phyloP scores from a whole-genome alignment of 2,113 vertebrate species.

The Limnothrissa miodon region DNA sequence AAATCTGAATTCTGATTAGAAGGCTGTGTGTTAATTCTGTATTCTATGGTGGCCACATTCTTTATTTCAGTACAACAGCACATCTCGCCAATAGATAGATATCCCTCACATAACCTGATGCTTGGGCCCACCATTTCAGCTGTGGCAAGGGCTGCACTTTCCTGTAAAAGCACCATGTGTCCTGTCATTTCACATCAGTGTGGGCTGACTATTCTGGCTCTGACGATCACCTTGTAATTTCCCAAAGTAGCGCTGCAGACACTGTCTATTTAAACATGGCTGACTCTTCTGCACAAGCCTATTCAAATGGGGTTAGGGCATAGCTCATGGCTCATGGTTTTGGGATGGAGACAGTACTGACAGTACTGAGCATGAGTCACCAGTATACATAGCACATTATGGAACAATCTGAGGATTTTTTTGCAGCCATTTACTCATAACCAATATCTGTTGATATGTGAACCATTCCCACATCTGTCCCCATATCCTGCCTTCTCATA shows the following conservation, averaged over 20 bases:
- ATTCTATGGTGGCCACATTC: too few relatives aligned
- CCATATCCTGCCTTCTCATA: neutral
- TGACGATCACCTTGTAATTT: neutral
- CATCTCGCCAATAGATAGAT: too few relatives aligned
- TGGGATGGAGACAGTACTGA: neutral
- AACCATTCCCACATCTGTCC: neutral
- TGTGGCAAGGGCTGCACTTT: neutral
- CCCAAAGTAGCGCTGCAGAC: neutral
- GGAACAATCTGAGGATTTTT: neutral
- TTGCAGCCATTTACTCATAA: neutral
- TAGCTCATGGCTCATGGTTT: neutral
- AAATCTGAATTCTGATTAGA: too few relatives aligned
- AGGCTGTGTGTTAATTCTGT: too few relatives aligned
- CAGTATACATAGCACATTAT: conserved; percentile 8
- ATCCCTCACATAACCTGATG: neutral
- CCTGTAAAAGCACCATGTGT: neutral
- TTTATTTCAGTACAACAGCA: too few relatives aligned
- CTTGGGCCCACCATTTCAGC: neutral
- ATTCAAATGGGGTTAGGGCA: neutral
- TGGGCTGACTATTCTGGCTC: neutral
- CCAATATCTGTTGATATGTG: neutral
- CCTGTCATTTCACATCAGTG: neutral
- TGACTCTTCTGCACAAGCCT: neutral
- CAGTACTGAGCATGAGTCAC: neutral
- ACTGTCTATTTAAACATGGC: conserved; percentile 3